phyloP scores from a whole-genome alignment of 2,888 invertebrate genomes.

The Limnephilus marmoratus region DNA sequence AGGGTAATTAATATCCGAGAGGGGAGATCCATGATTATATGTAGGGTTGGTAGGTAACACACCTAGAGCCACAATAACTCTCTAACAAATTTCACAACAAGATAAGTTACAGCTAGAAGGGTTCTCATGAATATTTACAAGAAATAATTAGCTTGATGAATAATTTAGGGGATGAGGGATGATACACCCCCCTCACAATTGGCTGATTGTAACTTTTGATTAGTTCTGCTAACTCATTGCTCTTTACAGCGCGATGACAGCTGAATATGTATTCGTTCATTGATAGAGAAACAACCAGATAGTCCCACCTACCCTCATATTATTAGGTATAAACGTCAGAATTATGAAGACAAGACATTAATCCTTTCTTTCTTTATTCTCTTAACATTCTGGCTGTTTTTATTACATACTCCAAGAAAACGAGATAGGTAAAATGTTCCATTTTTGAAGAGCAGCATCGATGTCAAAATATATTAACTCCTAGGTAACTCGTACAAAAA shows the following conservation, averaged over 20 bases:
- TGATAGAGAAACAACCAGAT: background rate
- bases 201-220: constrained; percentile 48
- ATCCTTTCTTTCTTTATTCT: too few relatives aligned
- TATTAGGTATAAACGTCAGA: background rate
- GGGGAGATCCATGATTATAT: background rate
- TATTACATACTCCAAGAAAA: too few relatives aligned
- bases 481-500: too few relatives aligned
- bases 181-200: constrained; percentile 24
- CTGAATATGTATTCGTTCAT: constrained; percentile 38
- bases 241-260: constrained; percentile 23
- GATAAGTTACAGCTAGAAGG: constrained; percentile 55
- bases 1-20: background rate
- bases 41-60: background rate
- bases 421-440: too few relatives aligned
- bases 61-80: constrained; percentile 38
- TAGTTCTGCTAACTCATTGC: constrained; percentile 30
- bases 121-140: constrained; percentile 57
- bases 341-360: background rate
- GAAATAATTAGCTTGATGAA: constrained; percentile 55
- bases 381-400: too few relatives aligned
- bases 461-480: too few relatives aligned
- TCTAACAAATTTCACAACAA: constrained; percentile 52
- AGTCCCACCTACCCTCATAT: background rate
- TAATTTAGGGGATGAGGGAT: constrained; percentile 37
- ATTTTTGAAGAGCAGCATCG: too few relatives aligned